These are phyloP conservation scores for Leptoclinus maculatus DNA, from an alignment of 2,797 vertebrate species.

Conservation along the genomic window DNA sequence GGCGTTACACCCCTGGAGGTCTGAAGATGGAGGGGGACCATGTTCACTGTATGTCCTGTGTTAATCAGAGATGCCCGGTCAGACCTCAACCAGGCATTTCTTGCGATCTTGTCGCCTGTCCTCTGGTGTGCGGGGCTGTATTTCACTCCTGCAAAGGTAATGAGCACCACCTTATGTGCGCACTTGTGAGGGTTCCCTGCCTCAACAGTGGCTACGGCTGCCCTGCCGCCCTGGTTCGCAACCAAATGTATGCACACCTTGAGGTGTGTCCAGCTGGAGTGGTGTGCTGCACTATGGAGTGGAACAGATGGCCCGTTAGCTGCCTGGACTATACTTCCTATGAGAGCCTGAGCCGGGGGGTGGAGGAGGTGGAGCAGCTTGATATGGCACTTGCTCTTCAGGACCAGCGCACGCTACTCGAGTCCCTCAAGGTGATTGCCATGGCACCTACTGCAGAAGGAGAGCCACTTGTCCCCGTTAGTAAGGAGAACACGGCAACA, in stretches of 20 bases:
- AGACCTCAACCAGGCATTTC: constrained; percentile 89
- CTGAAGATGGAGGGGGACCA: constrained; percentile 87
- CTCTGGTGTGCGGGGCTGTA: constrained; percentile 92
- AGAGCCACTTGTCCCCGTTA: constrained; percentile 16
- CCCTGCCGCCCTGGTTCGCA: constrained; percentile 88
- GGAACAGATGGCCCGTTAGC: constrained; percentile 98
- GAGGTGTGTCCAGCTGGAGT: constrained; percentile 97
- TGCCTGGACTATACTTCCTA: constrained; percentile 95
- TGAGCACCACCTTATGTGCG: constrained; percentile 94
- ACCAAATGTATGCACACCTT: constrained; percentile 94
- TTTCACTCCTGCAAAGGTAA: constrained; percentile 94
- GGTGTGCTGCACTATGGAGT: constrained; percentile 99
- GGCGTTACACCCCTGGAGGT: constrained; percentile 8
- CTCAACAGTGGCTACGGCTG: constrained; percentile 95
- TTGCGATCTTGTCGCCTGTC: constrained; percentile 91
- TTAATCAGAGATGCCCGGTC: constrained; percentile 91
- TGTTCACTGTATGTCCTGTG: constrained; percentile 92
- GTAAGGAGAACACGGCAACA: constrained; percentile 32
- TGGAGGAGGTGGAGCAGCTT: constrained; percentile 94
- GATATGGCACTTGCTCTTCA: constrained; percentile 98
- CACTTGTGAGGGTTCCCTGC: constrained; percentile 92
- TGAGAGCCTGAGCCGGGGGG: constrained; percentile 92
- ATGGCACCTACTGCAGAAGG: constrained; percentile 87
- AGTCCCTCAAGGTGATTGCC: constrained; percentile 95
- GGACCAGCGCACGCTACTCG: constrained; percentile 94